Conservation (phyloP, 2,113 vertebrate genomes). For the Neogobius melanostomus region DNA sequence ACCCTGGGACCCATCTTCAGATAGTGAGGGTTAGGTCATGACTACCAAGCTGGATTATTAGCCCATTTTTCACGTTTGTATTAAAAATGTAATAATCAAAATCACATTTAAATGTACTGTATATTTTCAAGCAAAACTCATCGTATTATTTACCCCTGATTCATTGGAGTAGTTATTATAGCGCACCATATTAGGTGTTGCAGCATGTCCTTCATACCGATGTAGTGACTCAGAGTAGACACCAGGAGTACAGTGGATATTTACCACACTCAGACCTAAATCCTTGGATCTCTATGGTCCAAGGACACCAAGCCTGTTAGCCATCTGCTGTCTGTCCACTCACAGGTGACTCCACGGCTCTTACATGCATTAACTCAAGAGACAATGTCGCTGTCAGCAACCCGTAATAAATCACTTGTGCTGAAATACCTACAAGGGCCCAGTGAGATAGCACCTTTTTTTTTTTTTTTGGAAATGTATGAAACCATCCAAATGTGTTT, state of each 20-base stretch:
- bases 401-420: constrained; percentile 39
- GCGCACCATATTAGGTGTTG: constrained; percentile 12
- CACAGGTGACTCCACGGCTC: constrained; percentile 19
- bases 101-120: too few relatives aligned
- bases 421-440: constrained; percentile 29
- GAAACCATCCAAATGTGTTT: background rate
- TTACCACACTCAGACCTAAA: constrained; percentile 36
- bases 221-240: constrained; percentile 40
- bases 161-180: constrained; percentile 19
- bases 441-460: background rate
- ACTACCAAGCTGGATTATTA: too few relatives aligned
- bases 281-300: constrained; percentile 33
- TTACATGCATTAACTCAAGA: constrained; percentile 46
- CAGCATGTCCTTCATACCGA: constrained; percentile 29
- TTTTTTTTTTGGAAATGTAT: background rate
- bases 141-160: constrained; percentile 28
- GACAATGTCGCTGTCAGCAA: constrained; percentile 45
- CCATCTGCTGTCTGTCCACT: constrained; percentile 40
- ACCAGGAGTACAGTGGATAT: constrained; percentile 19
- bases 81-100: too few relatives aligned
- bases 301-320: constrained; percentile 44
- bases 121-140: background rate
- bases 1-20: too few relatives aligned
- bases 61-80: too few relatives aligned
- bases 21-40: too few relatives aligned